phyloP scores from a whole-genome alignment of 2,113 vertebrate species.

The Chelonoidis abingdonii region DNA sequence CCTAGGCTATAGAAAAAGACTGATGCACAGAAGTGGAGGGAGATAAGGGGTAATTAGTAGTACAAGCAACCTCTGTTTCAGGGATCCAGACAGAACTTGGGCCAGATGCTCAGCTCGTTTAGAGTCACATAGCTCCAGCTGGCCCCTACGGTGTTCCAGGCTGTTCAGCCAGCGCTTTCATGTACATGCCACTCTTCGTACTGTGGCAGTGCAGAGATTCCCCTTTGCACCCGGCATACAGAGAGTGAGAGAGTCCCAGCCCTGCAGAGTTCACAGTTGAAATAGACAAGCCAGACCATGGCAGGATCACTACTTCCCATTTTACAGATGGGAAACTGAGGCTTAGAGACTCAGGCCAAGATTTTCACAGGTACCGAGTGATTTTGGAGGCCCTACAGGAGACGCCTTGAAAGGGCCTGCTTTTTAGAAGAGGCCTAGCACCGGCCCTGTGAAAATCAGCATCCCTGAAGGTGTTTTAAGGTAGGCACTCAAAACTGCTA shows the following conservation, averaged over 20 bases:
- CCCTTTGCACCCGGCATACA: neutral
- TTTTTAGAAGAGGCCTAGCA: neutral
- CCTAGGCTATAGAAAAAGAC: accelerated
- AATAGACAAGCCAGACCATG: neutral
- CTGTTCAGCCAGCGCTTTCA: neutral
- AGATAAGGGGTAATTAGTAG: accelerated
- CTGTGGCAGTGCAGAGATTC: neutral
- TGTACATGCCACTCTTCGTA: neutral
- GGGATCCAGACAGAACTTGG: neutral
- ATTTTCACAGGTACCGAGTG: neutral
- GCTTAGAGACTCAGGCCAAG: neutral
- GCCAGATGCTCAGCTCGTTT: neutral
- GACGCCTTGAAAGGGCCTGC: neutral
- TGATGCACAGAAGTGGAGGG: neutral
- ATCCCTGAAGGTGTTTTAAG: neutral
- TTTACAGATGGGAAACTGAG: neutral
- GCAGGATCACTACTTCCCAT: neutral
- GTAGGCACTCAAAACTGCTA: neutral
- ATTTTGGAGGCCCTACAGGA: neutral
- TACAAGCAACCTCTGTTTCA: accelerated
- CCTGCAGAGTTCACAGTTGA: neutral
- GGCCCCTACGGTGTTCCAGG: neutral
- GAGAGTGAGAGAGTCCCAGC: neutral
- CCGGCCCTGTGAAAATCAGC: neutral
- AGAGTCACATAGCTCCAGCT: neutral